Percentiles rank a stretch among this genome's conserved stretches.
Evolutionary conservation across 2,113 vertebrate genomes (phyloP).

Genomic region (Tamias sibiricus): DNA sequence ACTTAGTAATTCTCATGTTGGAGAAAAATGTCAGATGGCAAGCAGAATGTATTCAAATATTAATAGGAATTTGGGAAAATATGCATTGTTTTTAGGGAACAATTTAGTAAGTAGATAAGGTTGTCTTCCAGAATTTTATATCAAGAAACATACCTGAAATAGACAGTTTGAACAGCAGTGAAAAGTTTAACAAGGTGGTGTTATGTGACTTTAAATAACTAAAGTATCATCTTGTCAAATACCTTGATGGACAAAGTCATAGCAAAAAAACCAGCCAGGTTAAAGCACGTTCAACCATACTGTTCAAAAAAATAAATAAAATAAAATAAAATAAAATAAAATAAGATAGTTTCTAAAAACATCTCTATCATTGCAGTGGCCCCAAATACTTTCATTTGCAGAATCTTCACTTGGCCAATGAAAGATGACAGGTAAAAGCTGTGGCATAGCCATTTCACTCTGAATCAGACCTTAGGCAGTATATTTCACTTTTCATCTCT

Average conservation of each 20-base stretch:
- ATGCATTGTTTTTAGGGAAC: constrained; percentile 21
- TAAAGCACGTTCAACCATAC: background rate
- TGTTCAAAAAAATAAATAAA: constrained; percentile 16
- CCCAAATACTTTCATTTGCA: background rate
- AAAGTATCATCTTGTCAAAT: constrained; percentile 10
- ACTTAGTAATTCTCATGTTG: background rate
- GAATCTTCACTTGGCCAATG: background rate
- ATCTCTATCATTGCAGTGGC: background rate
- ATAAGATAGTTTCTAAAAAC: constrained; percentile 43
- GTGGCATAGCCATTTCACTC: background rate
- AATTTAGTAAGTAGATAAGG: background rate
- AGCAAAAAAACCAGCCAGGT: constrained; percentile 26
- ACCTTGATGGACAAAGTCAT: constrained; percentile 25
- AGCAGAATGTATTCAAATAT: background rate
- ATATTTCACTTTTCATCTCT: background rate
- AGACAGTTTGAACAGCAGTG: background rate
- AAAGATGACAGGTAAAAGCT: constrained; percentile 17
- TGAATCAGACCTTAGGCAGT: background rate
- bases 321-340: too few species aligned
- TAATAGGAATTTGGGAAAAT: constrained; percentile 6
- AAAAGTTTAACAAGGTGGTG: background rate
- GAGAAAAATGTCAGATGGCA: background rate
- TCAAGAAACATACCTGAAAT: background rate
- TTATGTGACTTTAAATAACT: constrained; percentile 23
- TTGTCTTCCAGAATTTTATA: background rate